Evolutionary conservation across 2,888 invertebrate species (phyloP), one percentile per base, ranked within the genome.

Genomic region (Myathropa florea): DNA sequence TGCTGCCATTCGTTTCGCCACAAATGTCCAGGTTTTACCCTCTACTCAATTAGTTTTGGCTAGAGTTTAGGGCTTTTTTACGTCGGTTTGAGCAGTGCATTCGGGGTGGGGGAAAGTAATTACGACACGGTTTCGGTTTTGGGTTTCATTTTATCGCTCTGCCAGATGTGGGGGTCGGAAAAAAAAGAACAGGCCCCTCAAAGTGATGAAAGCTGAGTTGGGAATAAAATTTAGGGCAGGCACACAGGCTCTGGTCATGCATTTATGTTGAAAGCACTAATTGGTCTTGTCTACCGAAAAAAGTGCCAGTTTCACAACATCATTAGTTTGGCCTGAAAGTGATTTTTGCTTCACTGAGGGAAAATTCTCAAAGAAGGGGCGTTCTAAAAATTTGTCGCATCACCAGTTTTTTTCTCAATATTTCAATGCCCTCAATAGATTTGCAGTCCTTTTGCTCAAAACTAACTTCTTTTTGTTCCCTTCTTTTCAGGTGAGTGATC

Each of bases 401-500:
- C 4, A 0, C 12, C 46, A 18, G 7, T 46, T 23, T 24, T 57
- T 55, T 10, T 55, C 3, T 7, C 23, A 12, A 12, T 3, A 1
- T 12, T 6, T 53, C 14, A 53, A 53, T 3, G 14, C n/a, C 14
- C 14, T 1, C 14, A 53, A n/a, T 14, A 4, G 10, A n/a, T 57
- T 26, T 23, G 21, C n/a, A 18, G 9, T 57, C 57, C 1, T 12
- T 26, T 57, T 12, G 14, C 7, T 18, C 2, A 2, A 18, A 46
- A 46, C 46, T 46, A 24, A 24, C 14, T 57, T 9, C 4, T 21
- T 46, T 23, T 12, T 14, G 30, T 53, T 55, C 10, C 10, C 21
- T 28, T 55, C 23, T 14, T 67, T 67, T 18, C 67, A 67, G 67
- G 67, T 67, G 14, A 67, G 53, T 53, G 18, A 6, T 2, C n/a